Percentiles rank a stretch among this genome's conserved stretches.
These are phyloP conservation scores for Eucidaris tribuloides DNA, from an alignment of 35 echinoderm and acorn worm genomes.

Conservation along the genomic window DNA sequence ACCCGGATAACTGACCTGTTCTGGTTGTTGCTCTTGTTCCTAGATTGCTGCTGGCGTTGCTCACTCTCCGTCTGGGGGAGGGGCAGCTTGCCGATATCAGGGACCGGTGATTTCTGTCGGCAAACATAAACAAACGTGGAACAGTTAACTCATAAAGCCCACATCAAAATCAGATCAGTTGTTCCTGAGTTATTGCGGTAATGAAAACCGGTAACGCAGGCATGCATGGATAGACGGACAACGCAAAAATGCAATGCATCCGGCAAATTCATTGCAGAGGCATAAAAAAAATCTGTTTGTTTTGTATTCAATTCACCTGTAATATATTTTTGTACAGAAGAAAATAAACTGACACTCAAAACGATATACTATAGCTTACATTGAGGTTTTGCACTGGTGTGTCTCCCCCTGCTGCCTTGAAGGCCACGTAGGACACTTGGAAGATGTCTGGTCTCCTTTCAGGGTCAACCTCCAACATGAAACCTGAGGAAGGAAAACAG, in stretches of 20 bases:
- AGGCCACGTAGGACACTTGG: constrained; percentile 90
- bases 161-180: too few relatives aligned
- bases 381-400: constrained; percentile 85
- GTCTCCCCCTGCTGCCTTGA: constrained; percentile 60
- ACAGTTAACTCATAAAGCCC: too few relatives aligned
- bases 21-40: constrained; percentile 8
- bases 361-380: too few relatives aligned
- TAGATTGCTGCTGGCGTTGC: constrained; percentile 49
- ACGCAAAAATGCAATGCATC: too few relatives aligned
- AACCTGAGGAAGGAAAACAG: constrained; percentile 48
- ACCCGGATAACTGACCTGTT: neutral
- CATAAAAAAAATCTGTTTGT: too few relatives aligned
- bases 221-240: too few relatives aligned
- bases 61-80: constrained; percentile 66
- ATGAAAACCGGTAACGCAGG: too few relatives aligned
- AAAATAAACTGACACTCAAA: too few relatives aligned
- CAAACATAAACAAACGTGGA: neutral
- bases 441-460: constrained; percentile 90
- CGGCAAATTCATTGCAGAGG: too few relatives aligned
- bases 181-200: too few relatives aligned
- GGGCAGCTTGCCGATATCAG: constrained; percentile 44
- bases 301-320: too few relatives aligned
- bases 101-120: constrained; percentile 42
- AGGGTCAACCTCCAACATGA: constrained; percentile 93
- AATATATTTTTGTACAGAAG: too few relatives aligned